Conservation (phyloP, 2,797 vertebrate species). For the Cyprinella venusta region DNA sequence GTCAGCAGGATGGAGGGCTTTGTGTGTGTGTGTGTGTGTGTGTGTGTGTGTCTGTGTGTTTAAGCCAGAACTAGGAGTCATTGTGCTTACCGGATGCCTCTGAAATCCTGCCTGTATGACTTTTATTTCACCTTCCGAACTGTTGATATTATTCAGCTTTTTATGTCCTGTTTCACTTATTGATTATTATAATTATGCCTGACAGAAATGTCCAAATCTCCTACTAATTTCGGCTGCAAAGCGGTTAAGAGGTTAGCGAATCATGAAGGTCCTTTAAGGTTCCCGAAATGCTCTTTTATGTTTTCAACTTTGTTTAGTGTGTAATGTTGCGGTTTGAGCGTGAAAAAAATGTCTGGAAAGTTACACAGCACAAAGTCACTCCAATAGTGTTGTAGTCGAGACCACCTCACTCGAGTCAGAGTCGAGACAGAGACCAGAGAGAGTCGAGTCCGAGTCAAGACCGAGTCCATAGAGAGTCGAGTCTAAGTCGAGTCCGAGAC, state of each 20-base stretch:
- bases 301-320: neutral
- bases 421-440: too few species aligned
- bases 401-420: too few species aligned
- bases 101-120: constrained; percentile 29
- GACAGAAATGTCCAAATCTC: neutral
- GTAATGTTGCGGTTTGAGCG: neutral
- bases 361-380: neutral
- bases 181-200: neutral
- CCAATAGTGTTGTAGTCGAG: too few species aligned
- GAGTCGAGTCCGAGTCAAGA: too few species aligned
- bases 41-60: constrained; percentile 9
- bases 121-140: constrained; percentile 28
- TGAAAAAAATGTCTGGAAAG: neutral
- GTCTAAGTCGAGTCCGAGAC: too few species aligned
- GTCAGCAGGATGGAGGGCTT: constrained; percentile 3
- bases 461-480: too few species aligned
- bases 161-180: neutral
- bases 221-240: neutral
- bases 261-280: neutral
- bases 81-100: constrained; percentile 10
- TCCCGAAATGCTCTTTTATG: neutral
- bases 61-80: neutral
- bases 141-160: neutral
- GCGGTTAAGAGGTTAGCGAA: neutral
- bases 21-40: neutral